Percentiles rank a stretch among this genome's conserved stretches.
phyloP scores from a whole-genome alignment of 2,797 vertebrate species.

The Sebastolobus altivelis region DNA sequence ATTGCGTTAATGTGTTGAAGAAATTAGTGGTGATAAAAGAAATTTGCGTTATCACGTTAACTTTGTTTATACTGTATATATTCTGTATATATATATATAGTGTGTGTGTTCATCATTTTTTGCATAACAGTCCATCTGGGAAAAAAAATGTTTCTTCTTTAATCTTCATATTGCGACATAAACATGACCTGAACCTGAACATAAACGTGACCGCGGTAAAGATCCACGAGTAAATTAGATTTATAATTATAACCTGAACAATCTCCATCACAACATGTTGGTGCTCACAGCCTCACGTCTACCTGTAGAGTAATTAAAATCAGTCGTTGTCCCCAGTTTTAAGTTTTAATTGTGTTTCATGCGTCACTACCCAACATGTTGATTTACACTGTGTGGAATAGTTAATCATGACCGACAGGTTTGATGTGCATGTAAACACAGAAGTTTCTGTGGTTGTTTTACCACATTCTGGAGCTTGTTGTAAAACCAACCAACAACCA shows the following conservation, averaged over 20 bases:
- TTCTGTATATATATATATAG: too few species aligned
- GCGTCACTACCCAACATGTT: not conserved
- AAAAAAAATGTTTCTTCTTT: too few species aligned
- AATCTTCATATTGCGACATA: not conserved
- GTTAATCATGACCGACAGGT: not conserved
- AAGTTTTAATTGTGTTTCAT: not conserved
- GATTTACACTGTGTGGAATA: not conserved
- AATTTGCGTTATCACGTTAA: too few species aligned
- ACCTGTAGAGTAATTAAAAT: not conserved
- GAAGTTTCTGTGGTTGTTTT: not conserved
- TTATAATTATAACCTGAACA: not conserved
- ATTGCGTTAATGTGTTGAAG: too few species aligned
- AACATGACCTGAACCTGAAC: too few species aligned
- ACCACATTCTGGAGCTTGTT: conserved; percentile 1
- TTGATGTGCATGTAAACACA: not conserved
- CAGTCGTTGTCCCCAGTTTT: not conserved
- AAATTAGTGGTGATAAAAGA: too few species aligned
- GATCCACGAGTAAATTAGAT: not conserved
- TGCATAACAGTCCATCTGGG: too few species aligned
- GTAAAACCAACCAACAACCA: not conserved
- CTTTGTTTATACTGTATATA: too few species aligned
- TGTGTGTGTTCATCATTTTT: too few species aligned
- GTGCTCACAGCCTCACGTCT: not conserved
- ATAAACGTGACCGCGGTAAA: not conserved
- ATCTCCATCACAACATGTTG: not conserved